phyloP scores from a whole-genome alignment of 2,888 invertebrate species.

The Mechanitis mazaeus region DNA sequence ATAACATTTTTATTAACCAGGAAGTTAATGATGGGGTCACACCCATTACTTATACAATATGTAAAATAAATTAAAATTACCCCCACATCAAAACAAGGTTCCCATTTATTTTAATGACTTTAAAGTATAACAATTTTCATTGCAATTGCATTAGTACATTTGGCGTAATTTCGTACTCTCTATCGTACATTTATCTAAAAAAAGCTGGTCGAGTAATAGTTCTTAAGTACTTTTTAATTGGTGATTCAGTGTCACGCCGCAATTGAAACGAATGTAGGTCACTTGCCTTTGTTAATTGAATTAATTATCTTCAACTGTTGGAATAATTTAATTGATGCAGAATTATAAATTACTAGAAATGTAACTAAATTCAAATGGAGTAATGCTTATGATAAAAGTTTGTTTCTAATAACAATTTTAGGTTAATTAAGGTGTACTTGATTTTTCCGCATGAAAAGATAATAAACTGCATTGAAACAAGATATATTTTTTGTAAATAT shows the following conservation, averaged over 20 bases:
- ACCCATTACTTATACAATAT: no score
- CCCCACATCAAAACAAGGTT: neutral
- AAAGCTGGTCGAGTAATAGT: constrained; percentile 33
- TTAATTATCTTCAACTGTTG: constrained; percentile 29
- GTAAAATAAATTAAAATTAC: neutral
- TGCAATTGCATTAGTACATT: constrained; percentile 1
- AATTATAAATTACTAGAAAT: no score
- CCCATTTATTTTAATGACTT: neutral
- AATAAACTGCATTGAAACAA: no score
- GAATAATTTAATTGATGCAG: constrained; percentile 4
- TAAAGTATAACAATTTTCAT: constrained; percentile 7
- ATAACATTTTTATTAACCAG: no score
- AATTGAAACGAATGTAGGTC: constrained; percentile 53
- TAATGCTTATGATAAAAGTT: no score
- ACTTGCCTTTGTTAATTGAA: constrained; percentile 39
- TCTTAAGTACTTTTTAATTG: constrained; percentile 66
- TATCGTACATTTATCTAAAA: constrained; percentile 22
- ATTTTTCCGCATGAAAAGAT: no score
- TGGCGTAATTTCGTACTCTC: constrained; percentile 11
- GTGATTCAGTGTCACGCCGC: constrained; percentile 53
- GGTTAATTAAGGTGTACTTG: no score
- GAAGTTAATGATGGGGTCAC: no score
- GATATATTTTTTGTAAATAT: no score
- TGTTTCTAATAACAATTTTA: no score
- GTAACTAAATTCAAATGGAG: no score